Conservation (phyloP, 1,140 invertebrate species). For the Microplitis demolitor region DNA sequence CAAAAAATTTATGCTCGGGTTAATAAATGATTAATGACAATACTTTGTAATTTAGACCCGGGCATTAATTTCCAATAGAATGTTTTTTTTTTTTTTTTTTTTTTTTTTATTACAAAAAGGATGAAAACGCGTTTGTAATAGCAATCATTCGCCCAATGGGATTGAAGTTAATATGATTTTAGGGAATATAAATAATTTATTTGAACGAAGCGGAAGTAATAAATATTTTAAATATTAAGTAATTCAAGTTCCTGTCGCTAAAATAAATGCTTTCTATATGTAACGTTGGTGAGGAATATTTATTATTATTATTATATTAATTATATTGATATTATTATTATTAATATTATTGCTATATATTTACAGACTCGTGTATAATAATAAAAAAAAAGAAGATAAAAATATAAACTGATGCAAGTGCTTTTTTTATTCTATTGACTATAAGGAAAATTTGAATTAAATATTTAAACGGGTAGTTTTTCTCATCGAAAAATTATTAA, state of each 20-base stretch:
- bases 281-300: slow-evolving; percentile 47
- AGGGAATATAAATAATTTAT: neutral
- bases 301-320: slow-evolving; percentile 43
- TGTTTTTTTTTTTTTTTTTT: too few relatives aligned
- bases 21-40: too few relatives aligned
- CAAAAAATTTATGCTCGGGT: neutral
- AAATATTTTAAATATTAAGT: slow-evolving; percentile 56
- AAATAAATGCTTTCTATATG: slow-evolving; percentile 52
- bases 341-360: slow-evolving; percentile 38
- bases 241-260: slow-evolving; percentile 60
- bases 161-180: neutral
- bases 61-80: too few relatives aligned
- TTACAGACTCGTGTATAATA: neutral
- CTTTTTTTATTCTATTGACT: too few relatives aligned
- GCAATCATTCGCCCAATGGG: neutral
- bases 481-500: too few relatives aligned
- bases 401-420: slow-evolving; percentile 10
- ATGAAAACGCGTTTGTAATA: neutral
- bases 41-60: too few relatives aligned
- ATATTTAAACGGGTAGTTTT: too few relatives aligned
- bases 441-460: too few relatives aligned
- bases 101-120: neutral
- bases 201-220: slow-evolving; percentile 44
- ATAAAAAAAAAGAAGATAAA: too few relatives aligned
- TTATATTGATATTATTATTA: slow-evolving; percentile 40